A percentile compares a stretch with the other conserved stretches of the same genome.
Conservation (phyloP, 1,140 invertebrate species). For the Eupristina koningsbergeri region DNA sequence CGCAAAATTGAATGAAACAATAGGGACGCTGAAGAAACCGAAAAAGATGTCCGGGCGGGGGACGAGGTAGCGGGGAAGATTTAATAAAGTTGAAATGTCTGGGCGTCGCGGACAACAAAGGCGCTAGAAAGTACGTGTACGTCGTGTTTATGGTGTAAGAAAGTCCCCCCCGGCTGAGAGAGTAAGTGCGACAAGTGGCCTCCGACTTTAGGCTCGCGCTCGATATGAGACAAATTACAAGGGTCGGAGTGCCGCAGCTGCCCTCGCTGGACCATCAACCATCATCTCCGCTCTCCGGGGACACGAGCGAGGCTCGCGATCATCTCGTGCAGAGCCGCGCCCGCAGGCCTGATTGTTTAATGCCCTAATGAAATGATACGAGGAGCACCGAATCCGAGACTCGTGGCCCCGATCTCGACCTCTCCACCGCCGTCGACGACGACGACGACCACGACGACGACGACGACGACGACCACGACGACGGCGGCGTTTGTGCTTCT, state of each 20-base stretch:
- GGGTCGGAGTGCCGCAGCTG: slow-evolving; percentile 55
- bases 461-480: too few species aligned
- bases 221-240: slow-evolving; percentile 11
- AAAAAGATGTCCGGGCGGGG: too few species aligned
- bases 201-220: slow-evolving; percentile 18
- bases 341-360: slow-evolving; percentile 65
- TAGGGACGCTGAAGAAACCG: too few species aligned
- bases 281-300: not conserved
- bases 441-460: too few species aligned
- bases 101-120: slow-evolving; percentile 4
- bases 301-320: slow-evolving; percentile 58
- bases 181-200: slow-evolving; percentile 33
- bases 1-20: not conserved
- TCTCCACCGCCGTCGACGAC: too few species aligned
- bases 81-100: slow-evolving; percentile 16
- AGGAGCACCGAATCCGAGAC: slow-evolving; percentile 59
- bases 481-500: too few species aligned
- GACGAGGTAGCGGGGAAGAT: not conserved
- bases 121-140: not conserved
- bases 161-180: not conserved
- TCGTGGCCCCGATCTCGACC: too few species aligned
- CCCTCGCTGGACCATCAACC: not conserved
- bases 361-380: slow-evolving; percentile 68
- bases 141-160: not conserved
- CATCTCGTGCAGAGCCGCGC: slow-evolving; percentile 40